phyloP scores from a whole-genome alignment of 2,797 vertebrate species.

The Meriones psammophilus region DNA sequence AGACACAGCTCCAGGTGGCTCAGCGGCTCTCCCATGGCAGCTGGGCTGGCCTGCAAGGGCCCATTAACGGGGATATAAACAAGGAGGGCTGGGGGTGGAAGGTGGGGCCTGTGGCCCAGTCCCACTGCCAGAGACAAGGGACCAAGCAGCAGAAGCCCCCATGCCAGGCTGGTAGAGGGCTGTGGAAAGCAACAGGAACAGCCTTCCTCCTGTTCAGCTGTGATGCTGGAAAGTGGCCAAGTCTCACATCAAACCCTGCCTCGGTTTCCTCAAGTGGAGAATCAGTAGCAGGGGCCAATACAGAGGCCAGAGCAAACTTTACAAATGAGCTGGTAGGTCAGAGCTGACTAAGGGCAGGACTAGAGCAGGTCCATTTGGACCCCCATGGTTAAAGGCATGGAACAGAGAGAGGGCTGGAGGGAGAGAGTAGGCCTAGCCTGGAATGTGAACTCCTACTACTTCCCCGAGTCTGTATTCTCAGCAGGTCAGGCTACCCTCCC shows the following conservation, averaged over 20 bases:
- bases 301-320: not conserved
- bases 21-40: conserved; percentile 68
- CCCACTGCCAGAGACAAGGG: conserved; percentile 58
- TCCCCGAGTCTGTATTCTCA: not conserved
- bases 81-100: conserved; percentile 64
- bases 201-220: not conserved
- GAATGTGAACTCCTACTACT: not conserved
- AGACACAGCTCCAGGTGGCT: conserved; percentile 82
- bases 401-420: not conserved
- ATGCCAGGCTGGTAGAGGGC: not conserved
- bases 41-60: conserved; percentile 75
- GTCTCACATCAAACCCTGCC: not conserved
- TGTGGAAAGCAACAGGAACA: accelerated
- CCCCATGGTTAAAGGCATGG: not conserved
- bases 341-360: not conserved
- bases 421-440: not conserved
- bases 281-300: not conserved
- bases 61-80: conserved; percentile 79
- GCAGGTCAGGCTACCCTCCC: not conserved
- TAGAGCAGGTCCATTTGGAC: not conserved
- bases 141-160: not conserved
- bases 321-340: not conserved
- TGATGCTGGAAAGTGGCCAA: not conserved
- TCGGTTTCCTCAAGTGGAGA: conserved; percentile 60
- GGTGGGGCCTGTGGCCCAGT: not conserved